phyloP scores from a whole-genome alignment of 2,113 vertebrate genomes.

The Rhipidura dahli region DNA sequence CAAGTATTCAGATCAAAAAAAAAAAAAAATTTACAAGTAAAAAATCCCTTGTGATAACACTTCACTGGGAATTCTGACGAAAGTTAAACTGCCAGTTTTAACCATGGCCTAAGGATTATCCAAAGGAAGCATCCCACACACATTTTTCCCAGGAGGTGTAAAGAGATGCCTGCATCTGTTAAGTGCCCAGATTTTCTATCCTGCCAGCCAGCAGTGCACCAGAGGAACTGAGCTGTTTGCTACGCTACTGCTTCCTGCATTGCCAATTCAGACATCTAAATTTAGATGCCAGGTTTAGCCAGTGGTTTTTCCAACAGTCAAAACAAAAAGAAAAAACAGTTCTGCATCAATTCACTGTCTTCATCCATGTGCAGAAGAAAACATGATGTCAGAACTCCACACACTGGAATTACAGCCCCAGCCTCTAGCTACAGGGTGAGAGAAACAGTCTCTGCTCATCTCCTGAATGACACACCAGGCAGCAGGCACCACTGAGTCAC shows the following conservation, averaged over 20 bases:
- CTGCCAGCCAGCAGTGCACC: background rate
- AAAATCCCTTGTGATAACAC: background rate
- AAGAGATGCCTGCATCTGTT: background rate
- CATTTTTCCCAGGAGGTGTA: background rate
- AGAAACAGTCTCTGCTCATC: background rate
- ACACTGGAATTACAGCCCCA: background rate
- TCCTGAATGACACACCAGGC: background rate
- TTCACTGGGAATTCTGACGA: background rate
- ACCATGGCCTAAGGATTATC: background rate
- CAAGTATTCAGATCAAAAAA: background rate
- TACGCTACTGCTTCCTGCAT: background rate
- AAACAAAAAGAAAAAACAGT: background rate
- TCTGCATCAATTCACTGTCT: background rate
- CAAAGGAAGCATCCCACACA: background rate
- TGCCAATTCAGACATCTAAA: background rate
- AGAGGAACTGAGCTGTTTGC: background rate
- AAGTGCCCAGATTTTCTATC: background rate
- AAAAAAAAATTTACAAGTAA: background rate
- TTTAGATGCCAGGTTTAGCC: background rate
- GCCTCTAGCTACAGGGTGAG: background rate
- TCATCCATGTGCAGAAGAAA: background rate
- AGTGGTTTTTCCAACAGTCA: background rate
- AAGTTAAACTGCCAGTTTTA: background rate
- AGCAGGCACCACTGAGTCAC: background rate
- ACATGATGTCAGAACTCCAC: background rate